A percentile compares a stretch with the other conserved stretches of the same genome.
Conservation (phyloP, 2,888 invertebrate species). For the Griposia aprilina region DNA sequence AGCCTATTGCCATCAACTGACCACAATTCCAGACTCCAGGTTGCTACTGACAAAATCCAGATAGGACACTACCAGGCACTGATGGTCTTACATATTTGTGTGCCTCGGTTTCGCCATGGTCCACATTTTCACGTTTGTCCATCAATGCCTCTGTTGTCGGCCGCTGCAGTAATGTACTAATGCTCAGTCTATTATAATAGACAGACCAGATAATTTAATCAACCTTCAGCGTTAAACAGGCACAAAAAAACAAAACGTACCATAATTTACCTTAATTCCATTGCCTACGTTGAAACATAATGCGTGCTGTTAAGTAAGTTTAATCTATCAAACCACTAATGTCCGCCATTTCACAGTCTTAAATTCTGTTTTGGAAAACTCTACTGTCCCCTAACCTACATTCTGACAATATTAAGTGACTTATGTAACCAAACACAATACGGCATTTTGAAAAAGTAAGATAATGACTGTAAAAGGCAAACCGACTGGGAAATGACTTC, state of each 20-base stretch:
- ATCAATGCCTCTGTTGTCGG: no score
- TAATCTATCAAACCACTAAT: conserved; percentile 58
- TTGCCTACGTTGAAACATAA: conserved; percentile 56
- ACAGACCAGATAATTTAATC: conserved; percentile 24
- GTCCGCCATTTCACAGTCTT: conserved; percentile 48
- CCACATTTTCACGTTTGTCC: no score
- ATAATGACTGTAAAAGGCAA: conserved; percentile 56
- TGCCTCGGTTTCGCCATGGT: no score
- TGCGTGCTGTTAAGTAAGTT: conserved; percentile 54
- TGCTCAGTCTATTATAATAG: not conserved
- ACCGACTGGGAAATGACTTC: conserved; percentile 42
- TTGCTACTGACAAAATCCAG: no score
- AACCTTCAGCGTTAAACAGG: conserved; percentile 50
- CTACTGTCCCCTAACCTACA: conserved; percentile 61
- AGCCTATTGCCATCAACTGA: no score
- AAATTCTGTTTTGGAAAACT: conserved; percentile 49
- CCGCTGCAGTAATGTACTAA: not conserved
- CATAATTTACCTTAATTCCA: conserved; percentile 58
- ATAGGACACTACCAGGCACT: no score
- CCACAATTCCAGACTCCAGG: no score
- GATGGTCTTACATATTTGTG: no score
- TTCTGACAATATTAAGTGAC: conserved; percentile 58
- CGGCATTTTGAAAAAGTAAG: conserved; percentile 60
- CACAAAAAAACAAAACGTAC: conserved; percentile 48
- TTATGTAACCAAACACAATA: conserved; percentile 65